Evolutionary conservation across 2,113 vertebrate species (phyloP).

Genomic region (Hydrolagus affinis): DNA sequence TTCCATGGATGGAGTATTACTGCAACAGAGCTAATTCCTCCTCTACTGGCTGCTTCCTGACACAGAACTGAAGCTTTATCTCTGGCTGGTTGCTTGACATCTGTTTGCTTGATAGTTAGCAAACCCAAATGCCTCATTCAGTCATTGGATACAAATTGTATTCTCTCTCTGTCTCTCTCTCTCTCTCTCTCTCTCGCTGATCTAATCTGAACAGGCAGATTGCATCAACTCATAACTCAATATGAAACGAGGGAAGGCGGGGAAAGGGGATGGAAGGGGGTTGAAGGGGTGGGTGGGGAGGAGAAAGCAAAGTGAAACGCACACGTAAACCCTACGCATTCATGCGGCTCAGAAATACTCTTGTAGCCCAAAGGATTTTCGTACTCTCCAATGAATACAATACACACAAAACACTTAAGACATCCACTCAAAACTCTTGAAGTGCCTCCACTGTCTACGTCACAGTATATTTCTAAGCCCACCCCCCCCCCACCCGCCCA

Average conservation of each 20-base stretch:
- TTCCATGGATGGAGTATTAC: too few species aligned
- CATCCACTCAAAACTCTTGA: background rate
- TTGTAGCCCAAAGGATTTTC: background rate
- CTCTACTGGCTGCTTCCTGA: too few species aligned
- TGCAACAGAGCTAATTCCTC: background rate
- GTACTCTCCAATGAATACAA: slow-evolving; percentile 7
- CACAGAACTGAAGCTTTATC: background rate
- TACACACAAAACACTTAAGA: background rate
- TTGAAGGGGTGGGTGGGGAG: background rate
- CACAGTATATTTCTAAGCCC: too few species aligned
- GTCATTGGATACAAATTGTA: background rate
- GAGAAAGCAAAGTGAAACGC: background rate
- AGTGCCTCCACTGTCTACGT: background rate
- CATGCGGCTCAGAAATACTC: background rate
- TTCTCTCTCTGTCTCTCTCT: too few species aligned
- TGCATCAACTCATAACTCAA: slow-evolving; percentile 14
- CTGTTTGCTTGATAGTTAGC: background rate
- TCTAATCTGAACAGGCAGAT: slow-evolving; percentile 9
- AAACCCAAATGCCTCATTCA: background rate
- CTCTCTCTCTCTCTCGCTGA: background rate
- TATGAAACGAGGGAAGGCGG: background rate
- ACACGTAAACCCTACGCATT: background rate
- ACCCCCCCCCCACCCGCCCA: background rate
- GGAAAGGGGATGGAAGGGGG: too few species aligned
- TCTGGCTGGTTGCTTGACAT: background rate